Conservation (phyloP, 2,113 vertebrate species). For the Eurystomus gularis region DNA sequence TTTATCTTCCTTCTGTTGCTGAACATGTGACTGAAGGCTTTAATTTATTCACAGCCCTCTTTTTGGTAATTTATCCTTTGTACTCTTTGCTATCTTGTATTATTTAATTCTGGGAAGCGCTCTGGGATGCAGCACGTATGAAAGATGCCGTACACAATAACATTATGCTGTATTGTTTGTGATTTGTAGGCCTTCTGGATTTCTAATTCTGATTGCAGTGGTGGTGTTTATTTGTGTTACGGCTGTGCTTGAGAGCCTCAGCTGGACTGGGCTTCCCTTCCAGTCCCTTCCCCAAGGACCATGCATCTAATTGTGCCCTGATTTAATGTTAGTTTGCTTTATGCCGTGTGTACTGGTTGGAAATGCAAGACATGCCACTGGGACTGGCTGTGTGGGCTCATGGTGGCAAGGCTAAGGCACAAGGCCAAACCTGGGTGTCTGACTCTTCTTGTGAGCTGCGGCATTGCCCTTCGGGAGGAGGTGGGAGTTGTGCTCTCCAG, state of each 20-base stretch:
- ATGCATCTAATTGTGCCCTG: background rate
- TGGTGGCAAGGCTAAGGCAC: background rate
- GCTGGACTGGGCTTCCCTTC: background rate
- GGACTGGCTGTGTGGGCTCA: background rate
- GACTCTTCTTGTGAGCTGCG: background rate
- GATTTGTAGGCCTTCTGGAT: conserved; percentile 40
- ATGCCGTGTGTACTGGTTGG: background rate
- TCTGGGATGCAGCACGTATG: conserved; percentile 22
- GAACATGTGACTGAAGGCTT: conserved; percentile 24
- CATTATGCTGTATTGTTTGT: conserved; percentile 48
- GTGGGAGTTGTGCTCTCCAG: fast-evolving
- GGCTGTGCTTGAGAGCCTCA: background rate
- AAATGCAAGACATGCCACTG: background rate
- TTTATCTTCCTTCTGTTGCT: background rate
- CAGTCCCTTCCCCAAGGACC: background rate
- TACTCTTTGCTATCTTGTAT: conserved; percentile 40
- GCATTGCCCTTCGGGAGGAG: background rate
- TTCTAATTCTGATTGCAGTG: conserved; percentile 1
- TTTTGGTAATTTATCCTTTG: conserved; percentile 53
- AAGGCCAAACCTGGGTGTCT: background rate
- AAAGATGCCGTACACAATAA: conserved; percentile 47
- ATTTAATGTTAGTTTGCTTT: background rate
- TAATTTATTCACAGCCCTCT: conserved; percentile 45
- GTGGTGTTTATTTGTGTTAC: background rate
- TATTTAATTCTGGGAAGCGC: conserved; percentile 56